Evolutionary conservation across 2,888 invertebrate genomes (phyloP), one percentile per base, ranked within the genome.

Genomic region (Eumerus sabulonum): DNA sequence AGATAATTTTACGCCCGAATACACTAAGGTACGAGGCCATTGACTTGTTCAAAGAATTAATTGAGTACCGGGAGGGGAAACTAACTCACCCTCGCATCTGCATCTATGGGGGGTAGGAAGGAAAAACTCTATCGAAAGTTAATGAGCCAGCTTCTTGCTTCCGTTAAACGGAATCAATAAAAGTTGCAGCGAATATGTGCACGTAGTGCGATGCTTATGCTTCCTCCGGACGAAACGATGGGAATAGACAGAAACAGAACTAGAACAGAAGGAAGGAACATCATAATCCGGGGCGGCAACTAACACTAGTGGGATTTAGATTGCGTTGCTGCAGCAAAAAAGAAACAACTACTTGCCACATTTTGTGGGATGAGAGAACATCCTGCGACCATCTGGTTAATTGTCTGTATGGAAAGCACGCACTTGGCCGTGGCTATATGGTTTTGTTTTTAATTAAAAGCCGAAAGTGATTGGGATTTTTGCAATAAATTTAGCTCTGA

Each of bases 21-120:
- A 72, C 60, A 57, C 66, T n/a, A n/a, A n/a, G 27, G 3, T 66
- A 60, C 50, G 56, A 71, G 76, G 72, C 60, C 76, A 66, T 76
- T 76, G 76, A 72, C 76, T 76, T 66, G 44, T 64, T 36, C 53
- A 71, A 76, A 60, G 76, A 76, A 72, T 76, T 72, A 76, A 76
- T 66, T 51, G 66, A 66, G 66, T 72, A 72, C 60, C n/a, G n/a
- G 12, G 60, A 19, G 44, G 44, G 36, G 35, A 35, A 59, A 54
- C 14, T 59, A 53, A 13, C 64, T 59, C 57, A 42, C 42, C 56
- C 38, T n/a, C n/a, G n/a, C n/a, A n/a, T n/a, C 35, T 56, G 48
- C 44, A 66, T 14, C 50, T 54, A 50, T 36, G 1, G 9, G 13
- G 47, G 13, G 13, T 14, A 60, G 13, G 38, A 47, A 44, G 18